Evolutionary conservation across 2,113 vertebrate genomes (phyloP).

Genomic region (Corythaixoides concolor): DNA sequence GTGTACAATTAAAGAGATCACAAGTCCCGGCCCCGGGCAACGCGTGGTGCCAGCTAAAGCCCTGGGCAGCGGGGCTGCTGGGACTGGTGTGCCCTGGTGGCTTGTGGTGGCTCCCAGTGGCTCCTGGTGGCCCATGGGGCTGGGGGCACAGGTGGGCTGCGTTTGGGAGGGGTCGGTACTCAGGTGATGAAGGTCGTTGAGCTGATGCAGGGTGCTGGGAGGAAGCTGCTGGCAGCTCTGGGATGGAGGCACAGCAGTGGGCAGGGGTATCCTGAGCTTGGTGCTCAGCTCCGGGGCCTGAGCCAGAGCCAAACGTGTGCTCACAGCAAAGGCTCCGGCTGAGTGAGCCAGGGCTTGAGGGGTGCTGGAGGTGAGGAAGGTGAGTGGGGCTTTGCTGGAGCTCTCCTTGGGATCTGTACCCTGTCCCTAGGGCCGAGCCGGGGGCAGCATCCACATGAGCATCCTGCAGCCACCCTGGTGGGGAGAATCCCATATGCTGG

Average conservation of each 20-base stretch:
- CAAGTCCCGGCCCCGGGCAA: rapidly evolving
- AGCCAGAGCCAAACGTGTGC: rapidly evolving
- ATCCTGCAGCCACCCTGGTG: rapidly evolving
- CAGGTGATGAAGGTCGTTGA: not conserved
- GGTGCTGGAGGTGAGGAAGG: not conserved
- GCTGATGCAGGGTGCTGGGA: not conserved
- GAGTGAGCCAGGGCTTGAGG: not conserved
- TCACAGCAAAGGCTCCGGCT: not conserved
- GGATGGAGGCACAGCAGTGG: not conserved
- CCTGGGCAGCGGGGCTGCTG: not conserved
- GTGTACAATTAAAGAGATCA: constrained; percentile 52
- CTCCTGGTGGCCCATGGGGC: not conserved
- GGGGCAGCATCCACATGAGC: not conserved
- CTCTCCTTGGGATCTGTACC: not conserved
- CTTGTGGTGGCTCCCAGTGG: not conserved
- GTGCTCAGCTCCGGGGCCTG: not conserved
- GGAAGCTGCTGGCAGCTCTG: not conserved
- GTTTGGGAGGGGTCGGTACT: not conserved
- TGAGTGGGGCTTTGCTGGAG: not conserved
- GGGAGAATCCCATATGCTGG: rapidly evolving
- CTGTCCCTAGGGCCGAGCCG: not conserved
- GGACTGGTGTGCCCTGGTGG: not conserved
- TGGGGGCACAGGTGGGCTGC: not conserved
- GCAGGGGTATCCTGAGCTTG: no score
- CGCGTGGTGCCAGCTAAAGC: not conserved